Percentiles rank a stretch among this genome's conserved stretches.
phyloP scores from a whole-genome alignment of 2,797 vertebrate genomes.

The Gallirallus australis region DNA sequence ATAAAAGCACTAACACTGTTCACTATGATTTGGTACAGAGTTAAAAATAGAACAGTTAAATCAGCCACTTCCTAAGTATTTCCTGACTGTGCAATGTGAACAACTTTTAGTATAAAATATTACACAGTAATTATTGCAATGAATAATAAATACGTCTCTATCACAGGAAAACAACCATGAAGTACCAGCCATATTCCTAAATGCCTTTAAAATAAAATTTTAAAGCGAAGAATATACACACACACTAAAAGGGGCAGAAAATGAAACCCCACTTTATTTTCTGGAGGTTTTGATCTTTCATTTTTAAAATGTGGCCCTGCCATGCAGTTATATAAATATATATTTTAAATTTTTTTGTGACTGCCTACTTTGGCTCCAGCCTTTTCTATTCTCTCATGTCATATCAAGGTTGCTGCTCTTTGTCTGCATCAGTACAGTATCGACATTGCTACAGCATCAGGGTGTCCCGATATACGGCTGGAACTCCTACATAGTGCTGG shows the following conservation, averaged over 20 bases:
- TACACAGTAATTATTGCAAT: slow-evolving; percentile 69
- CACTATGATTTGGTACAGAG: not conserved
- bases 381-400: not conserved
- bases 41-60: slow-evolving; percentile 68
- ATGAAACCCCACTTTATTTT: not conserved
- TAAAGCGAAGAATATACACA: slow-evolving; percentile 23
- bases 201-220: slow-evolving; percentile 61
- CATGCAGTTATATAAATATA: not conserved
- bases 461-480: not conserved
- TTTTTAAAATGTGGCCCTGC: not conserved
- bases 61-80: slow-evolving; percentile 52
- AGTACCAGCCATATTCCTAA: slow-evolving; percentile 33
- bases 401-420: not conserved
- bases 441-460: not conserved
- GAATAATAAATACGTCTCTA: slow-evolving; percentile 64
- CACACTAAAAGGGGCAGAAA: slow-evolving; percentile 5
- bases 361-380: not conserved
- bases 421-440: not conserved
- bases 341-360: not conserved
- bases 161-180: slow-evolving; percentile 51
- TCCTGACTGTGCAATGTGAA: slow-evolving; percentile 64
- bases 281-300: not conserved
- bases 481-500: not conserved
- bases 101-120: slow-evolving; percentile 66
- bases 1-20: not conserved